These are phyloP conservation scores for Oscheius sp. DNA, from an alignment of 1,140 invertebrate genomes.

Conservation along the genomic window DNA sequence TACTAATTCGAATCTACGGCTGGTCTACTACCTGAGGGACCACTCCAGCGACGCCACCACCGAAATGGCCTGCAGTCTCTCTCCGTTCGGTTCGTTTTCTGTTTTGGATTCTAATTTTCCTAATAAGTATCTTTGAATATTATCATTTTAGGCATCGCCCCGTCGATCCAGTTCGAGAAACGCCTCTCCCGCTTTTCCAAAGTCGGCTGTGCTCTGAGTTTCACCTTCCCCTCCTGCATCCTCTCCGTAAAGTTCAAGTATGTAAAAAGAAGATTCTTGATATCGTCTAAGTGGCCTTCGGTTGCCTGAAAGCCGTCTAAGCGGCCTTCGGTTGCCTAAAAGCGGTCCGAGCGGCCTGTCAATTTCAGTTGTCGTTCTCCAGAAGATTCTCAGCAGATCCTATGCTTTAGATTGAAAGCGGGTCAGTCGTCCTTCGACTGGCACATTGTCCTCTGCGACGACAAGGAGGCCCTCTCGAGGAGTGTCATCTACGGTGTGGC, in stretches of 20 bases:
- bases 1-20: constrained; percentile 31
- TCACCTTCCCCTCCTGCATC: constrained; percentile 47
- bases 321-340: no score
- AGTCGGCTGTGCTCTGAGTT: constrained; percentile 38
- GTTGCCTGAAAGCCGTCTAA: no score
- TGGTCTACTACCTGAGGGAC: constrained; percentile 41
- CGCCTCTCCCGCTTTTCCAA: constrained; percentile 46
- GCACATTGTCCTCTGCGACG: constrained; percentile 53
- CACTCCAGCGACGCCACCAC: constrained; percentile 40
- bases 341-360: no score
- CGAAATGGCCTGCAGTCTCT: constrained; percentile 27
- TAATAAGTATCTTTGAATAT: neutral
- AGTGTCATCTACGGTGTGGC: constrained; percentile 48
- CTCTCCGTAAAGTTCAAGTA: constrained; percentile 48
- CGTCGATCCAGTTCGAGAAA: constrained; percentile 48
- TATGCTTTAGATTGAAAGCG: constrained; percentile 43
- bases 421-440: constrained; percentile 53
- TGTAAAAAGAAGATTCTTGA: neutral
- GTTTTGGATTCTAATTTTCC: no score
- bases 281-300: no score
- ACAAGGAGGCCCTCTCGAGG: constrained; percentile 48
- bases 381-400: neutral
- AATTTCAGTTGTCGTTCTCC: constrained; percentile 12
- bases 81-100: constrained; percentile 4
- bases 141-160: constrained; percentile 40